Percentiles rank a stretch among this genome's conserved stretches.
These are phyloP conservation scores for Apocrypta bakeri DNA, from an alignment of 1,140 invertebrate genomes.

Conservation along the genomic window DNA sequence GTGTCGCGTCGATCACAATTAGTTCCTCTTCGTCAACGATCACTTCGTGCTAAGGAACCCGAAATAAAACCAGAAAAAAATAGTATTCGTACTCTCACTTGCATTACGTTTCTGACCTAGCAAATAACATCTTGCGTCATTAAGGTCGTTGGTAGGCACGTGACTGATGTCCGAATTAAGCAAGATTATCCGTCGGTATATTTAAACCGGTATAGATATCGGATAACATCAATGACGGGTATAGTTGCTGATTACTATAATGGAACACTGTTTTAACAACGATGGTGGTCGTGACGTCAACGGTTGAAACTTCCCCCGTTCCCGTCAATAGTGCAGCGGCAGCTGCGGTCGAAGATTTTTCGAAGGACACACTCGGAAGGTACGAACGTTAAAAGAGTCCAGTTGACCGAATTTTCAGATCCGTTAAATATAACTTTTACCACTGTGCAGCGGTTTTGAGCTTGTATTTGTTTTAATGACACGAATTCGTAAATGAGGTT, in stretches of 20 bases:
- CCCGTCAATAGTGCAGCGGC: constrained; percentile 50
- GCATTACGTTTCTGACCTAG: not conserved
- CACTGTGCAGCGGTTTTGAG: not conserved
- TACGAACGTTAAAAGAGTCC: constrained; percentile 52
- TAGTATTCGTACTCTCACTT: not conserved
- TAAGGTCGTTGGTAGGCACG: not conserved
- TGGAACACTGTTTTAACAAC: constrained; percentile 51
- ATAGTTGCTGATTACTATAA: not conserved
- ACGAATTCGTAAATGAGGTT: not conserved
- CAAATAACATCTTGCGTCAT: not conserved
- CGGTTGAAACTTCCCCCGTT: not conserved
- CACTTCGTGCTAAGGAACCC: not conserved
- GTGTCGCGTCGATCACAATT: not conserved
- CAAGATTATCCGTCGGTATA: not conserved
- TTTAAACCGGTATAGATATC: not conserved
- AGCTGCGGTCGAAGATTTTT: constrained; percentile 68
- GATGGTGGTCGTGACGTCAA: constrained; percentile 71
- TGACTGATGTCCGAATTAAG: not conserved
- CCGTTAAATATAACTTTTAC: not conserved
- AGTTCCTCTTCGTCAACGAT: not conserved
- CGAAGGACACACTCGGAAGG: constrained; percentile 71
- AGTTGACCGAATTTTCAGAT: not conserved
- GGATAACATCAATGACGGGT: not conserved
- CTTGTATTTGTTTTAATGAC: not conserved
- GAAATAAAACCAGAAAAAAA: not conserved